Evolutionary conservation across 2,888 invertebrate genomes (phyloP), one percentile per base, ranked within the genome.

Genomic region (Acronicta psi): DNA sequence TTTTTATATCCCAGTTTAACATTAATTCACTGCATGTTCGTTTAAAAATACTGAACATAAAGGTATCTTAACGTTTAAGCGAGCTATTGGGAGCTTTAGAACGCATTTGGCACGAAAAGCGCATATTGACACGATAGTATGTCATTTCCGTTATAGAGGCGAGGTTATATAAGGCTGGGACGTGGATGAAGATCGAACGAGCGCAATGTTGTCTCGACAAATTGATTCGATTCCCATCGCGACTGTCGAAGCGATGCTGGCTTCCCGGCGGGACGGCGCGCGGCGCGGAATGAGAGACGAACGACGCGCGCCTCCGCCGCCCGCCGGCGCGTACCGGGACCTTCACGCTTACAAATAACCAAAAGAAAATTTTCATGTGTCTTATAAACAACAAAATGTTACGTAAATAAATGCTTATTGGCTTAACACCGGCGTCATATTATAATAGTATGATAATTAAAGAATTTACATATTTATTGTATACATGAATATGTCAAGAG

Each of bases 151-250:
- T 64, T 58, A 55, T 55, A 62, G 53, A 60, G 58, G 45, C 45
- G 47, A 71, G 67, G 69, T 78, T 77, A 79, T 64, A 75, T 77
- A 78, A 85, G 82, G 17, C 80, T 77, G 82, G 78, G 78, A 82
- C 75, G 82, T 71, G 79, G 77, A 83, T 78, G 82, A 78, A 86
- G 82, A 86, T 82, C 63, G 82, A 84, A 81, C 78, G 79, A 75
- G 82, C 79, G 77, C 83, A 81, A 86, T 84, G 87, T 89, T 85
- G 84, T 84, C 82, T 74, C 86, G 85, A 86, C 88, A 91, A 91
- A 91, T 92, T 91, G 90, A 90, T 90, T 90, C 82, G 82, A 86
- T 88, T 90, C 89, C 89, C 85, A 73, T 69, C 69, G 85, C 85
- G 81, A 82, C 83, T 86, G 83, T 83, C 81, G 82, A 63, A 77